A percentile compares a stretch with the other conserved stretches of the same genome.
Evolutionary conservation across 2,113 vertebrate genomes (phyloP).

Genomic region (Sapajus apella): DNA sequence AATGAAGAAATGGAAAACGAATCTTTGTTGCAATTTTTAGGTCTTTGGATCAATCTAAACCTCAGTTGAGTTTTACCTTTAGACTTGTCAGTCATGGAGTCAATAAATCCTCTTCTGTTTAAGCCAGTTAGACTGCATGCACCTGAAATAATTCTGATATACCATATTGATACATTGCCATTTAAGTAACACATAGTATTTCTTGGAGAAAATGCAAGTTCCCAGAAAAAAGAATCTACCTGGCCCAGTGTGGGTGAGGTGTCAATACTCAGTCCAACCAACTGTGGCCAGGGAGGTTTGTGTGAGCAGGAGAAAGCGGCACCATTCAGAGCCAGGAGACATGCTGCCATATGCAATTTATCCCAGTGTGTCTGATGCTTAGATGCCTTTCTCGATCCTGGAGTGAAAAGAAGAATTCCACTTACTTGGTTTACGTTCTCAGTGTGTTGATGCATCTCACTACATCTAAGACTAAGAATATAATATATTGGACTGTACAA

Average conservation of each 20-base stretch:
- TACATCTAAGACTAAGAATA: background rate
- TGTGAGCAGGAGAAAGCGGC: background rate
- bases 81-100: background rate
- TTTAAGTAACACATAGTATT: background rate
- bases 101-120: background rate
- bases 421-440: background rate
- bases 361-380: background rate
- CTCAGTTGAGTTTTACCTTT: background rate
- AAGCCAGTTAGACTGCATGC: background rate
- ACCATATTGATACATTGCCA: background rate
- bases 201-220: background rate
- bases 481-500: background rate
- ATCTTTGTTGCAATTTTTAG: background rate
- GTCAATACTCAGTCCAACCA: background rate
- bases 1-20: background rate
- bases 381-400: background rate
- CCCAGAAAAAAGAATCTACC: background rate
- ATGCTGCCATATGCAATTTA: background rate
- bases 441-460: background rate
- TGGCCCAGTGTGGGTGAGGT: background rate
- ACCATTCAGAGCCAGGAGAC: background rate
- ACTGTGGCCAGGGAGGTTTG: too few relatives aligned
- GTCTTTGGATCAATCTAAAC: background rate
- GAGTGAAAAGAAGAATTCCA: background rate
- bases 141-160: background rate